Evolutionary conservation across 1,140 invertebrate species (phyloP).

Genomic region (Ceratina australensis): DNA sequence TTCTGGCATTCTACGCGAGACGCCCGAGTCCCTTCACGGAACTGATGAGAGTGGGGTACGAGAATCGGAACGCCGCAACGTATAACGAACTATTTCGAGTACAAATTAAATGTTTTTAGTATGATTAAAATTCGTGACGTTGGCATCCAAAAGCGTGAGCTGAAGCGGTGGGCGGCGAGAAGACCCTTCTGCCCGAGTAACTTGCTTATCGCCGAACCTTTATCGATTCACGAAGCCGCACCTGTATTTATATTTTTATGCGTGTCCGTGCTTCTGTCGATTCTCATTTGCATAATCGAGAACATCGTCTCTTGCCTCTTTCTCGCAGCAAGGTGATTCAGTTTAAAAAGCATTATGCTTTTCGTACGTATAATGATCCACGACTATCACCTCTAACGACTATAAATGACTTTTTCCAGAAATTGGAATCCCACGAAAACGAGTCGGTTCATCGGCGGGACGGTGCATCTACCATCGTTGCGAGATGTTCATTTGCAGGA

Average conservation of each 20-base stretch:
- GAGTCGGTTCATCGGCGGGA: background rate
- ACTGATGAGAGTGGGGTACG: constrained; percentile 58
- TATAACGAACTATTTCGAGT: background rate
- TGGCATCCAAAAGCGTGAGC: constrained; percentile 49
- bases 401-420: constrained; percentile 1
- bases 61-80: background rate
- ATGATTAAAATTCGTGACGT: constrained; percentile 47
- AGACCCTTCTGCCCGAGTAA: constrained; percentile 52
- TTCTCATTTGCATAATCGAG: constrained; percentile 48
- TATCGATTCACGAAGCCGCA: constrained; percentile 55
- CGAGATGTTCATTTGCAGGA: background rate
- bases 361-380: too few relatives aligned
- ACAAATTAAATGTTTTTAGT: constrained; percentile 19
- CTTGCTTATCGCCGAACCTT: constrained; percentile 46
- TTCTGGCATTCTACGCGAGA: constrained; percentile 51
- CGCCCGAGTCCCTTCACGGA: constrained; percentile 54
- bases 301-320: constrained; percentile 33
- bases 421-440: background rate
- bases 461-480: background rate
- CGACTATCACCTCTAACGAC: too few relatives aligned
- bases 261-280: constrained; percentile 20
- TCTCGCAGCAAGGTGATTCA: constrained; percentile 15
- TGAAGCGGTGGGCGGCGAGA: constrained; percentile 53
- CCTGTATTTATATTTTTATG: constrained; percentile 49
- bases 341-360: too few relatives aligned